Evolutionary conservation across 2,797 vertebrate species (phyloP).

Genomic region (Malacoraja senta): DNA sequence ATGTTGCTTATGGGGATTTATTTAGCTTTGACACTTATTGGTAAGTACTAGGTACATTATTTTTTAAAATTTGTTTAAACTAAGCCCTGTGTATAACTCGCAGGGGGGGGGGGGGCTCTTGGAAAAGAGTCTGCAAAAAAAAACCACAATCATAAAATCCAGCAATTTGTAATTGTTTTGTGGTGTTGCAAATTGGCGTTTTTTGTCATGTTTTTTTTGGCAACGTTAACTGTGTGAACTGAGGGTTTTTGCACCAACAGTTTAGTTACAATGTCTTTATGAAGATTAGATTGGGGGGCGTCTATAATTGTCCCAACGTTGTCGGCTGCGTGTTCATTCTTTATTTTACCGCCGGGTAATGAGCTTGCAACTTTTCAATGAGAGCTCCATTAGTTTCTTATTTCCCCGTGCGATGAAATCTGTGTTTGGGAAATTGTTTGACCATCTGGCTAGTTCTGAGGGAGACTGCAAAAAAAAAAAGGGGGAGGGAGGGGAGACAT

Average conservation of each 20-base stretch:
- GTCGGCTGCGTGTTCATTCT: not conserved
- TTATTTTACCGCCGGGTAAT: no score
- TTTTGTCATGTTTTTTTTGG: not conserved
- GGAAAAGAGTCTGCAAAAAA: not conserved
- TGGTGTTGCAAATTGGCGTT: not conserved
- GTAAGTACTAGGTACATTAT: not conserved
- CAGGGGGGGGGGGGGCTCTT: no score
- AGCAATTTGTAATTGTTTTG: not conserved
- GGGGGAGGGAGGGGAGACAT: no score
- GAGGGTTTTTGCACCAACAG: not conserved
- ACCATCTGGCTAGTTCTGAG: not conserved
- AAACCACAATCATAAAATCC: not conserved
- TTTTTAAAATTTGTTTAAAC: no score
- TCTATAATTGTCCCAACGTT: not conserved
- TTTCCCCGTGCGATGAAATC: not conserved
- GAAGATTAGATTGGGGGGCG: not conserved
- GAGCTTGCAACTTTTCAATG: not conserved
- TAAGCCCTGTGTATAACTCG: no score
- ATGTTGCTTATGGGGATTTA: conserved; percentile 34
- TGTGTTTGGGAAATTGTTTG: not conserved
- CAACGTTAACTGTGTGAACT: not conserved
- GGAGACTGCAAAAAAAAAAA: not conserved
- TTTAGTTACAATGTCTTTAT: not conserved
- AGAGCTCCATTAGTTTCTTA: not conserved
- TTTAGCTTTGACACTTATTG: conserved; percentile 28